Base-by-base conservation (phyloP, 2,797 vertebrate genomes). In the Nothura maculosa region DNA sequence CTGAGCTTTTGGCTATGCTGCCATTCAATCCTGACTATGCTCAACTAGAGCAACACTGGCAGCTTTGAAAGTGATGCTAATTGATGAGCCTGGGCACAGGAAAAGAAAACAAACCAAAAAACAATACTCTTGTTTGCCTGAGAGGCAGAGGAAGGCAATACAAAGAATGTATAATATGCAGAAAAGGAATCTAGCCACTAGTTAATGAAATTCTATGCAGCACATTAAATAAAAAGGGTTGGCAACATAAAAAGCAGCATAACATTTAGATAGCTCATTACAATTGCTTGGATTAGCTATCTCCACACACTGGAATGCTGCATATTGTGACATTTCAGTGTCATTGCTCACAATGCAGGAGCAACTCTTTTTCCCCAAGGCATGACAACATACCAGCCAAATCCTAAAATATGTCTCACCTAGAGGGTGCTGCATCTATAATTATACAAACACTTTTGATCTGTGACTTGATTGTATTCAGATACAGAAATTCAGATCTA, bases 201-300 rank as follows among this genome's bases (percentile, higher is more conserved):
- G 28, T 43, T 69, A 78, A 21, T 40, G 76, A 85, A 85, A 34
- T 15, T 73, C 43, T 40, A 19, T 7, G 34, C 69, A 61, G 67
- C 1, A 25, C 10, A 21, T 54, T 81, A 55, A 38, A 67, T 25
- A 5, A 66, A 12, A 80, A 79, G 18, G 4, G 4, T n/a, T 55
- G 28, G 18, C 6, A 30, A 52, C 21, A 48, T 30, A 11, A 54
- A 30, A 21, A 50, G n/a, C 18, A 72, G 2, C 74, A 6, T 32
- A 74, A 52, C 9, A 32, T 1, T 4, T 28, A 63, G 52, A 55
- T 48, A 60, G 45, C 19, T 68, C 22, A n/a, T 36, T 38, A 64
- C 18, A 36, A 48, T 19, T 0, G 0, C 36, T 27, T 2, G 15
- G 36, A 57, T 64, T 18, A 42, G 14, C 42, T 78, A 22, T 2